A percentile compares a stretch with the other conserved stretches of the same genome.
Conservation (phyloP, 2,888 invertebrate genomes). For the Drosophila pseudotalamancana region DNA sequence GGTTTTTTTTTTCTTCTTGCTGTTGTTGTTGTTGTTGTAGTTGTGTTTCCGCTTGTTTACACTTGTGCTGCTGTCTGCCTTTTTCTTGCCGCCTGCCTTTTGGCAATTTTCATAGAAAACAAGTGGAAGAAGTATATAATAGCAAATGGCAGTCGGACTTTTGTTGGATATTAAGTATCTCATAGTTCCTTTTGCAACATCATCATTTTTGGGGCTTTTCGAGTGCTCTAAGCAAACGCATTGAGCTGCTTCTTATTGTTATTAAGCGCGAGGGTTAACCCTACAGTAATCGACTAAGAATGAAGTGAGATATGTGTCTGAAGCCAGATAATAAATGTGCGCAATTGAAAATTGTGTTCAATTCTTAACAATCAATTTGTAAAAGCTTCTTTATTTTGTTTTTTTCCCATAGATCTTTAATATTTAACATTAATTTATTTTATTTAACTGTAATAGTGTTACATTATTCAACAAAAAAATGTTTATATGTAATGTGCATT, state of each 20-base stretch:
- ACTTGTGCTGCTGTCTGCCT: conserved; percentile 48
- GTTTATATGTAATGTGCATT: too few relatives aligned
- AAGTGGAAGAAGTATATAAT: conserved; percentile 23
- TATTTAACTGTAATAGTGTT: too few relatives aligned
- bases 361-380: too few relatives aligned
- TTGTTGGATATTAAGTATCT: conserved; percentile 74
- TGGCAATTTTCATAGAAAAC: conserved; percentile 50
- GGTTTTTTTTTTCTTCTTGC: conserved; percentile 16
- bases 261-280: conserved; percentile 42
- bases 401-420: too few relatives aligned
- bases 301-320: background rate
- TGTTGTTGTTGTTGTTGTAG: conserved; percentile 19
- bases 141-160: conserved; percentile 58
- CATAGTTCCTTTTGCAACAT: conserved; percentile 76
- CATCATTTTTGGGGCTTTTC: conserved; percentile 66
- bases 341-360: background rate
- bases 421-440: too few relatives aligned
- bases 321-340: background rate
- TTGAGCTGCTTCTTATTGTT: conserved; percentile 51
- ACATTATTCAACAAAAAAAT: too few relatives aligned
- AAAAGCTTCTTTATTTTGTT: too few relatives aligned
- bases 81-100: conserved; percentile 60
- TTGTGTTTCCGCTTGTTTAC: conserved; percentile 60
- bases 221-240: conserved; percentile 45
- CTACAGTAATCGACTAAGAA: background rate